phyloP scores from a whole-genome alignment of 2,797 vertebrate species.

The Zalophus californianus region DNA sequence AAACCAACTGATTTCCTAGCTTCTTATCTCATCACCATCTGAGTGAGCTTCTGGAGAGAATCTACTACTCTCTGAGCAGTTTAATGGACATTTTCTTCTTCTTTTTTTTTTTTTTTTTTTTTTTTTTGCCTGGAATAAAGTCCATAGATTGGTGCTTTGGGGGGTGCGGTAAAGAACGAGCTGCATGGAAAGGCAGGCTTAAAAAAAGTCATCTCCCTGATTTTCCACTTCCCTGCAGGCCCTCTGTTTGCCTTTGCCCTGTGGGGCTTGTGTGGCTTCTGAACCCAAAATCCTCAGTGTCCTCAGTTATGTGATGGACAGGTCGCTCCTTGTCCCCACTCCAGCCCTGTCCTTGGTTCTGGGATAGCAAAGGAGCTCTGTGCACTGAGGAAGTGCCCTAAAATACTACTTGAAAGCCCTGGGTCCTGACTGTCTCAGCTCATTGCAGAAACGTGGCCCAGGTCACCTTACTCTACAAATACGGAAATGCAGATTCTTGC shows the following conservation, averaged over 20 bases:
- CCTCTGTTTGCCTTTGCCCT: neutral
- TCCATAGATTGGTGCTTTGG: neutral
- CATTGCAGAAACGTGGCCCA: neutral
- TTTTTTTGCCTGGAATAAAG: neutral
- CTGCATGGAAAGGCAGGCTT: neutral
- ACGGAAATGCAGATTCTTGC: neutral
- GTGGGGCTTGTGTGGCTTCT: neutral
- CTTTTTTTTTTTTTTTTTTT: neutral
- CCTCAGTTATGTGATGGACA: neutral
- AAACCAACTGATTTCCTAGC: neutral
- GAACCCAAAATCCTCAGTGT: neutral
- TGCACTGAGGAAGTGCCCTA: neutral
- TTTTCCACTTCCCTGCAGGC: rapidly evolving
- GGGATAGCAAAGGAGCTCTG: neutral
- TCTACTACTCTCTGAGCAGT: neutral
- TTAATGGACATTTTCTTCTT: neutral
- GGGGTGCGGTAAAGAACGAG: neutral
- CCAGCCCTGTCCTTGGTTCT: neutral
- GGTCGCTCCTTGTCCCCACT: neutral
- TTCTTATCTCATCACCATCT: neutral
- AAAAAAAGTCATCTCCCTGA: neutral
- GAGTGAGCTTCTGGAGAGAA: neutral
- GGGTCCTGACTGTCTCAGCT: neutral
- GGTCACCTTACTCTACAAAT: neutral
- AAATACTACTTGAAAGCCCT: neutral